Percentiles rank a stretch among this genome's conserved stretches.
phyloP scores from a whole-genome alignment of 1,140 invertebrate genomes.

The Drosophila persimilis region DNA sequence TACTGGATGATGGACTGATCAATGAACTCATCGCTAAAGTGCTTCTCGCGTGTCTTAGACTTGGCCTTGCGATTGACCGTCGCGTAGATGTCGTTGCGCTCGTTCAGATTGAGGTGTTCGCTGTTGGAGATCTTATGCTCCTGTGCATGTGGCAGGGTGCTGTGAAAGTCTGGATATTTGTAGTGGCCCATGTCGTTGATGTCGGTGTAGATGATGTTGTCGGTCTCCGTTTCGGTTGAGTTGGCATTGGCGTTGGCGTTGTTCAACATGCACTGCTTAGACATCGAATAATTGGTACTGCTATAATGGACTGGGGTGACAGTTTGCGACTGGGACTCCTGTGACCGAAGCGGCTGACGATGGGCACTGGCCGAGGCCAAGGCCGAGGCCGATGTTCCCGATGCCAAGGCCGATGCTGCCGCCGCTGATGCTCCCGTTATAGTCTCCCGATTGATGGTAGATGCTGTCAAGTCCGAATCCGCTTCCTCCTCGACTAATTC shows the following conservation, averaged over 20 bases:
- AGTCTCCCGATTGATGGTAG: slow-evolving; percentile 83
- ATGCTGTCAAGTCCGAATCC: slow-evolving; percentile 83
- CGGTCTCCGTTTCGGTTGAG: slow-evolving; percentile 81
- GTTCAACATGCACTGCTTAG: slow-evolving; percentile 83
- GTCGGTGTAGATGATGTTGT: slow-evolving; percentile 83
- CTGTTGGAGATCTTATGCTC: slow-evolving; percentile 80
- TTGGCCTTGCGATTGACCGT: slow-evolving; percentile 82
- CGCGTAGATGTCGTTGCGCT: slow-evolving; percentile 81
- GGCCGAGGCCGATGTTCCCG: slow-evolving; percentile 35
- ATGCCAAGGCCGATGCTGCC: slow-evolving; percentile 61
- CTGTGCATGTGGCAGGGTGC: slow-evolving; percentile 23
- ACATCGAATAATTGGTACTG: slow-evolving; percentile 83
- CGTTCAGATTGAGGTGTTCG: slow-evolving; percentile 76
- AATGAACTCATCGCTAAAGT: slow-evolving; percentile 82
- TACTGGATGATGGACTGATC: slow-evolving; percentile 79
- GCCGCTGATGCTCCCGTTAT: slow-evolving; percentile 71
- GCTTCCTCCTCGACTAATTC: slow-evolving; percentile 82
- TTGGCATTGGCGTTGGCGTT: slow-evolving; percentile 81
- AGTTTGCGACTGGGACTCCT: slow-evolving; percentile 82
- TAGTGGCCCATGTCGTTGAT: slow-evolving; percentile 81
- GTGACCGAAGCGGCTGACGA: slow-evolving; percentile 81
- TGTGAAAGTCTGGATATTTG: slow-evolving; percentile 74
- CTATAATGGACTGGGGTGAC: slow-evolving; percentile 83
- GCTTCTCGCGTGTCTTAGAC: slow-evolving; percentile 78
- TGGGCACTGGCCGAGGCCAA: slow-evolving; percentile 71